Base-by-base conservation (phyloP, 2,797 vertebrate species). In the Antennarius maculatus region DNA sequence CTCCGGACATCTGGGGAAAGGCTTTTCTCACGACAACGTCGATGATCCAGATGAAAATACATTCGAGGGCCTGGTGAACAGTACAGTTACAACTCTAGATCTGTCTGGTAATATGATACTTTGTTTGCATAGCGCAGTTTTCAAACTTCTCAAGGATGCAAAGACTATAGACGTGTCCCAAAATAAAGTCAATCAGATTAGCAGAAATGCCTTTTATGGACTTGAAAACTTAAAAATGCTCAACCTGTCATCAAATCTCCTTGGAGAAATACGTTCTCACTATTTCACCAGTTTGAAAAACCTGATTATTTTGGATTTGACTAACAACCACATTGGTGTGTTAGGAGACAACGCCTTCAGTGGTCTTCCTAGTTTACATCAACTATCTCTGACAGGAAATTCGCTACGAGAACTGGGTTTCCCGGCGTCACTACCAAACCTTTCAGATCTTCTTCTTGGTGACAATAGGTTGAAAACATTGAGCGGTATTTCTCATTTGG, bases 121-220 rank as follows among this genome's bases (percentile, higher is more conserved):
- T 80, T 70, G 89, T 66, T 76, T 98, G 49, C 69, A 89, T 14
- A 5, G 46, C 0, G 85, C 61, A 0, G 56, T 95, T 45, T 97
- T 96, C 48, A 77, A 81, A 39, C 64, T 69, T 10, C 87, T 97
- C 13, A 48, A 46, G 34, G 69, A 81, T 18, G 65, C 90, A 16
- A 41, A 50, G 52, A 29, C 66, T 3, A 87, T 98, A 9, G 87
- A 92, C 13, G 56, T 97, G 12, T 91, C 88, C 47, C 2, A 9
- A 28, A 97, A 97, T 79, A 91, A 89, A 73, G 91, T 96, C 75
- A 96, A 95, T 79, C 66, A 71, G 46, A 96, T 98, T 12, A 4
- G 79, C 1, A 47, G 0, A 0, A 8, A 74, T n/a, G 94, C 94
- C 1, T 97, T 98, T 75, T 18, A 53, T n/a, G 95, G 95, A n/a